phyloP scores from a whole-genome alignment of 2,888 invertebrate genomes.

The Zaprionus obscuricornis region DNA sequence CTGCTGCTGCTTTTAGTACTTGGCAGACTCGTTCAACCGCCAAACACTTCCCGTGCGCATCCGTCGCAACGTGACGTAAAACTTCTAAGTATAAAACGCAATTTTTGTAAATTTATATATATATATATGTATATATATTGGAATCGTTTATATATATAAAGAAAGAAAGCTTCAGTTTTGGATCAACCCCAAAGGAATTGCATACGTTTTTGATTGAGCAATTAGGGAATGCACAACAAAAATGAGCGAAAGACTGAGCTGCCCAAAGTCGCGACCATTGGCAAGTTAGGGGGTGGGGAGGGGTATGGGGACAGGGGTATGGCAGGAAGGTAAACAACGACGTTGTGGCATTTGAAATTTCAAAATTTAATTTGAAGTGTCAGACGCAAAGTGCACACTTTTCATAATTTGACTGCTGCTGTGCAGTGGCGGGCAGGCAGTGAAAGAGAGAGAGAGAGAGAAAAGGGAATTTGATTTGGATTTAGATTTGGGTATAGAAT shows the following conservation, averaged over 20 bases:
- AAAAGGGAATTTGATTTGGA: slow-evolving; percentile 43
- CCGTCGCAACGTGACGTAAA: slow-evolving; percentile 38
- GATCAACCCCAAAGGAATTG: slow-evolving; percentile 71
- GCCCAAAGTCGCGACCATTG: background rate
- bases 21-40: slow-evolving; percentile 52
- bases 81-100: slow-evolving; percentile 59
- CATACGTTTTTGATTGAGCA: slow-evolving; percentile 75
- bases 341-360: slow-evolving; percentile 52
- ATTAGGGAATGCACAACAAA: slow-evolving; percentile 59
- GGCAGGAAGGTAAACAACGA: background rate
- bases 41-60: slow-evolving; percentile 67
- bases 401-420: slow-evolving; percentile 70
- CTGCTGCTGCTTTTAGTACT: background rate
- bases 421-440: too few relatives aligned
- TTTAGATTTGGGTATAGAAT: slow-evolving; percentile 2
- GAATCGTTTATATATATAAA: slow-evolving; percentile 3
- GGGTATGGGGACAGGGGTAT: background rate
- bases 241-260: too few relatives aligned
- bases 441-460: too few relatives aligned
- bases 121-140: slow-evolving; percentile 16
- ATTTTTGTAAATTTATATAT: slow-evolving; percentile 29
- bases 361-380: slow-evolving; percentile 68
- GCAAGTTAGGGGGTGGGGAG: background rate
- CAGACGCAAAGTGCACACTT: slow-evolving; percentile 69
- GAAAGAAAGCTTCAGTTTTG: slow-evolving; percentile 44